Base-by-base conservation (phyloP, 2,113 vertebrate species). In the Castor canadensis region DNA sequence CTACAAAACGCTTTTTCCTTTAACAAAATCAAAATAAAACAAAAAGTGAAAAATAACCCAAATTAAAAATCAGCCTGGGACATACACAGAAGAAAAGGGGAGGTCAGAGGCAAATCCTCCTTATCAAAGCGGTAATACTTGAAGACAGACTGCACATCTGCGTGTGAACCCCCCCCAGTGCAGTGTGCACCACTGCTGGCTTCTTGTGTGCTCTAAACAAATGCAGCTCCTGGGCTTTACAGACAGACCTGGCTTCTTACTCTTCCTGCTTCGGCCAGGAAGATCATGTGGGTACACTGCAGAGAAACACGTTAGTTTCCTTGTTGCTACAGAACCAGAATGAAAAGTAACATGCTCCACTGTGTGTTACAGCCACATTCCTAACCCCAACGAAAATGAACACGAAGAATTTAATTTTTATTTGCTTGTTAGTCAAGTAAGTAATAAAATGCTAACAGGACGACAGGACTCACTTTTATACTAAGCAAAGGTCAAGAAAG, bases 391-490 rank as follows among this genome's bases (percentile, higher is more conserved):
- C 40, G 71, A 45, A 86, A n/a, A 66, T 35, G 52, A 67, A 47
- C 26, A 81, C 32, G 26, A 54, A 73, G 71, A 77, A 86, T 47
- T 91, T 91, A 80, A 76, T 62, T 47, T 91, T 91, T 73, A 76
- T 62, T 84, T 91, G 52, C 62, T 75, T 76, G 52, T 72, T 32
- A 72, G 58, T 77, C 80, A 93, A 88, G 40, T 20, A 62, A 84
- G 62, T n/a, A 71, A 90, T 17, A 91, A 72, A 62, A 77, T 28
- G 20, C 5, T 9, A 45, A 54, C 28, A 60, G 28, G 10, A 3
- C 38, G 69, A 40, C 56, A 58, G 32, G 82, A 64, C 49, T 77
- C 24, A 35, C 40, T 49, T 69, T 38, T 76, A 49, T 22, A 54
- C 5, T 43, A 89, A 79, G 22, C 43, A 67, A 77, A 73, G 54